phyloP scores from a whole-genome alignment of 2,888 invertebrate genomes.

The Asteroscopus sphinx region DNA sequence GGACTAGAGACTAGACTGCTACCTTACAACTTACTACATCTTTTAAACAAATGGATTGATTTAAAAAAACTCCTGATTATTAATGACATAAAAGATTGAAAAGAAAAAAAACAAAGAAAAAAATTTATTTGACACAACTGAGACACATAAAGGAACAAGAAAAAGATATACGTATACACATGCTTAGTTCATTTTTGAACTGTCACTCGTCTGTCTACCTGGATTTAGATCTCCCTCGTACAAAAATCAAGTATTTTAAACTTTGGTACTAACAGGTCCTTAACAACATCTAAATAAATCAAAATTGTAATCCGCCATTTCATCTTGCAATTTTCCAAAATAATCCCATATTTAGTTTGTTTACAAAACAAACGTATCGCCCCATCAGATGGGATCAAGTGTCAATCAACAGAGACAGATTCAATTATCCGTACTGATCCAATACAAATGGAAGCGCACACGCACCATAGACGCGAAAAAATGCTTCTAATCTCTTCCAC shows the following conservation, averaged over 20 bases:
- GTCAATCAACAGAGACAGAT: constrained; percentile 73
- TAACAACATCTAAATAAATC: too few relatives aligned
- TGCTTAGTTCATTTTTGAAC: too few relatives aligned
- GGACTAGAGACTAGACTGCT: constrained; percentile 1
- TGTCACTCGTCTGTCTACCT: too few relatives aligned
- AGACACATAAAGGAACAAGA: too few relatives aligned
- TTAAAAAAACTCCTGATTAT: background rate
- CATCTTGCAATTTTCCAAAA: constrained; percentile 38
- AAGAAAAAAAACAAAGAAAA: too few relatives aligned
- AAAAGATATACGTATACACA: too few relatives aligned
- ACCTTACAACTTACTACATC: background rate
- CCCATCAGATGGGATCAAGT: constrained; percentile 69
- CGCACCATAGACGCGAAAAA: constrained; percentile 68
- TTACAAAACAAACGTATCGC: constrained; percentile 47
- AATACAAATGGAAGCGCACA: constrained; percentile 65
- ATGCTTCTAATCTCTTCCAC: constrained; percentile 46
- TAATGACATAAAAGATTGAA: too few relatives aligned
- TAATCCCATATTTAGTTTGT: constrained; percentile 41
- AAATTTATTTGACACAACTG: too few relatives aligned
- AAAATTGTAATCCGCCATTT: background rate
- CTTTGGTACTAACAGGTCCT: too few relatives aligned
- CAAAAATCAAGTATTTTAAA: too few relatives aligned
- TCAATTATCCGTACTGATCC: constrained; percentile 76
- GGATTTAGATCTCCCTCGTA: too few relatives aligned
- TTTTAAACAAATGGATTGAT: constrained; percentile 1